Evolutionary conservation across 2,113 vertebrate species (phyloP), one percentile per base, ranked within the genome.

Genomic region (Cacatua alba): DNA sequence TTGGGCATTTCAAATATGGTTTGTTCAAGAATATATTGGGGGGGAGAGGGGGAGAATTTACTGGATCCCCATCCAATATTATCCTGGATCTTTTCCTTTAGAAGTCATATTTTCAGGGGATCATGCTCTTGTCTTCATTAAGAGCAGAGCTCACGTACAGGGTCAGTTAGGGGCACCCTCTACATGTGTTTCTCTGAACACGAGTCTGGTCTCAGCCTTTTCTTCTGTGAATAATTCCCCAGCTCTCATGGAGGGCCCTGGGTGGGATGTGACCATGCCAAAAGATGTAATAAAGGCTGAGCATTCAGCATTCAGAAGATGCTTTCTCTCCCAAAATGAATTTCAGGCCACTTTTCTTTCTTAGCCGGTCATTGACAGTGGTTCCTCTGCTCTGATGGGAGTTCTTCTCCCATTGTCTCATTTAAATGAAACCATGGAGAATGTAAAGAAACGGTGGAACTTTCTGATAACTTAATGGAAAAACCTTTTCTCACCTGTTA

Each of bases 401-500:
- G 52, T 49, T 84, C 39, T 55, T 94, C 75, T 51, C 74, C 4
- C 82, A 44, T 78, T 89, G 91, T 95, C 97, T 92, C 17, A 88
- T 96, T 90, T 39, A 80, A 89, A 80, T 51, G 81, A 92, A 91
- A 51, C 93, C 82, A 88, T 75, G 79, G 67, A 74, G 94, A 92
- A 76, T 86, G 86, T 91, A 93, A 97, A 93, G 92, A 94, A 94
- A 57, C 2, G 21, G 52, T 81, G 67, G 75, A 92, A 94, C 95
- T 92, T 91, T 68, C 63, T 95, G 87, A 63, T 84, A 37, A 84
- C 84, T 88, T 83, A 95, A 96, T 96, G 44, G 65, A 83, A 77
- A 80, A 78, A 20, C 80, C 72, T 53, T 74, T 77, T 75, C 89
- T 89, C 87, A 81, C 85, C 90, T 86, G 53, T 81, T 72, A 86